Percentiles rank a stretch among this genome's conserved stretches.
Evolutionary conservation across 2,797 vertebrate species (phyloP).

Genomic region (Gymnocypris eckloni): DNA sequence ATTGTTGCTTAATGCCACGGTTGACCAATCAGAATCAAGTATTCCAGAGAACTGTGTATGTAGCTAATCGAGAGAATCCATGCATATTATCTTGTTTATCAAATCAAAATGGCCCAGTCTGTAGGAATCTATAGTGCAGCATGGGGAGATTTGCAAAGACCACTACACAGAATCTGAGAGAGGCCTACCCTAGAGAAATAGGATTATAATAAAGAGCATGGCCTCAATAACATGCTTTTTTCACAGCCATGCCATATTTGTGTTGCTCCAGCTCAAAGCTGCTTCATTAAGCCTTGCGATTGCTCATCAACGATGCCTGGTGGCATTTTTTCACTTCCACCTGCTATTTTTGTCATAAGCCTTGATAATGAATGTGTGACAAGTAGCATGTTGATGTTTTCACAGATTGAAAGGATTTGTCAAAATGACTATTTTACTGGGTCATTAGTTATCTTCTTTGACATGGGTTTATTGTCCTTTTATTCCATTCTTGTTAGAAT

Average conservation of each 20-base stretch:
- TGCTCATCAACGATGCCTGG: constrained; percentile 9
- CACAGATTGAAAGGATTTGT: constrained; percentile 29
- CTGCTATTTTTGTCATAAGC: constrained; percentile 4
- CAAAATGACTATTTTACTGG: constrained; percentile 1
- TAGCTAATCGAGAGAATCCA: neutral
- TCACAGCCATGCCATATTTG: constrained; percentile 39
- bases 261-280: constrained; percentile 9
- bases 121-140: neutral
- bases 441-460: constrained; percentile 13
- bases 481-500: neutral
- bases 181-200: constrained; percentile 55
- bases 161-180: neutral
- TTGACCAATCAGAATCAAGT: neutral
- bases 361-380: constrained; percentile 27
- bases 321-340: constrained; percentile 23
- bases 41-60: neutral
- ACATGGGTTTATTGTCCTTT: neutral
- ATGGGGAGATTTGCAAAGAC: neutral
- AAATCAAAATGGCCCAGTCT: constrained; percentile 2
- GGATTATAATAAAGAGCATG: constrained; percentile 43
- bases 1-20: neutral
- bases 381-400: neutral
- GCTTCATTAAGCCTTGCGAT: constrained; percentile 23
- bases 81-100: neutral
- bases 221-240: constrained; percentile 50